Evolutionary conservation across 2,113 vertebrate genomes (phyloP), one percentile per base, ranked within the genome.

Genomic region (Plotosus lineatus): DNA sequence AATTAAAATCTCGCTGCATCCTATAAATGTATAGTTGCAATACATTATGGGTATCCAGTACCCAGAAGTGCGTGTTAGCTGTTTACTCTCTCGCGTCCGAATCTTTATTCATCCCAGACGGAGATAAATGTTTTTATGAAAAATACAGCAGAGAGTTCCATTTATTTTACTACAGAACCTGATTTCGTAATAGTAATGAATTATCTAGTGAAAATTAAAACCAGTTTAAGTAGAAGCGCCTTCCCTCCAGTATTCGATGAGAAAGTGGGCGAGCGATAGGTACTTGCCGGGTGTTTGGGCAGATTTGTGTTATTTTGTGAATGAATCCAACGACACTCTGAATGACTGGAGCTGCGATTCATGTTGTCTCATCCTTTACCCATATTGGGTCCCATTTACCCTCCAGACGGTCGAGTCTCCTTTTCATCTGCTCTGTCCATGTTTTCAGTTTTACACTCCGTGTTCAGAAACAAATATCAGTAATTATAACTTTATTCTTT

Each of bases 321-420:
- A 61, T 1, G 26, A 58, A 3, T 11, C 1, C n/a, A n/a, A n/a
- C n/a, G n/a, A n/a, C n/a, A n/a, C n/a, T n/a, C n/a, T n/a, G n/a
- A n/a, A n/a, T n/a, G n/a, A 31, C 4, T 15, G 15, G 65, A 58
- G 1, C 28, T 55, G 38, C 9, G 44, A 7, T 60, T 80, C 42
- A 26, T 60, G 38, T 51, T 71, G 53, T 12, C 2, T 42, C 31
- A 40, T 48, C 15, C n/a, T 73, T 89, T 77, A 84, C 90, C 90
- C 91, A 91, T 88, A 91, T 91, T 91, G 91, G 90, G 90, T 90
- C 88, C 26, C 65, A 82, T 50, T 50, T 15, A 33, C 26, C 10
- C 7, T 48, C 17, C 6, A 5, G 50, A 50, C 26, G 28, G 15
- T 42, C 3, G 2, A 44, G 17, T 69, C 66, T 69, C 65, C 36